phyloP scores from a whole-genome alignment of 2,797 vertebrate species.

The Pterois miles region DNA sequence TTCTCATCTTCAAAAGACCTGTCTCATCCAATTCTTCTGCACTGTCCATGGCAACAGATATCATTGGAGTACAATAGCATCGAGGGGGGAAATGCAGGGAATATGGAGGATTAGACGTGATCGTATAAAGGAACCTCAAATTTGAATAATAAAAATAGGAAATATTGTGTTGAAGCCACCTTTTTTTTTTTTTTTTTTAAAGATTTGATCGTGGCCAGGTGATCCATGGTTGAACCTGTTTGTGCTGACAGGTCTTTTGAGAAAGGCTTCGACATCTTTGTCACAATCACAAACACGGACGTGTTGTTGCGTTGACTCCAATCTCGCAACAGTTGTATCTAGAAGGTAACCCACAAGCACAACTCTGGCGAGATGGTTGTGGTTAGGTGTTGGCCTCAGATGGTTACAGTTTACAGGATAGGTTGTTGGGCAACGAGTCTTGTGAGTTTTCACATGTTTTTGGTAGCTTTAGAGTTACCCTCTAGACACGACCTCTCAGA shows the following conservation, averaged over 20 bases:
- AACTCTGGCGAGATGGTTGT: no score
- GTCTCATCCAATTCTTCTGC: constrained; percentile 27
- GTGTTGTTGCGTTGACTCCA: background rate
- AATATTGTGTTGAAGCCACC: background rate
- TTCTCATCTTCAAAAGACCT: constrained; percentile 59
- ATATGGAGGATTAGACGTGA: background rate
- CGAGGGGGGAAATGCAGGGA: background rate
- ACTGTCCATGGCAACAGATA: constrained; percentile 10
- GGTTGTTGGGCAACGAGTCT: no score
- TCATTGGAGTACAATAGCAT: constrained; percentile 15
- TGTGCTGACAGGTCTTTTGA: background rate
- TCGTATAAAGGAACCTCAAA: background rate
- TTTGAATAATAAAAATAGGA: background rate
- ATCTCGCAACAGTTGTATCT: no score
- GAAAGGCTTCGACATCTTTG: background rate
- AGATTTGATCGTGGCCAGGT: background rate
- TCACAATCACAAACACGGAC: background rate
- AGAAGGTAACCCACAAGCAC: no score
- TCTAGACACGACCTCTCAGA: no score
- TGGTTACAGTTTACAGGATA: no score
- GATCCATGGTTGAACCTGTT: background rate
- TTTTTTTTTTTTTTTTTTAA: background rate
- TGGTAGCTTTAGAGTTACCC: no score
- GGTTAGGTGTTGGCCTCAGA: no score
- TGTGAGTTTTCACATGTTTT: no score